Evolutionary conservation across 1,140 invertebrate genomes (phyloP), one percentile per base, ranked within the genome.

Genomic region (Rhopalosiphum padi): DNA sequence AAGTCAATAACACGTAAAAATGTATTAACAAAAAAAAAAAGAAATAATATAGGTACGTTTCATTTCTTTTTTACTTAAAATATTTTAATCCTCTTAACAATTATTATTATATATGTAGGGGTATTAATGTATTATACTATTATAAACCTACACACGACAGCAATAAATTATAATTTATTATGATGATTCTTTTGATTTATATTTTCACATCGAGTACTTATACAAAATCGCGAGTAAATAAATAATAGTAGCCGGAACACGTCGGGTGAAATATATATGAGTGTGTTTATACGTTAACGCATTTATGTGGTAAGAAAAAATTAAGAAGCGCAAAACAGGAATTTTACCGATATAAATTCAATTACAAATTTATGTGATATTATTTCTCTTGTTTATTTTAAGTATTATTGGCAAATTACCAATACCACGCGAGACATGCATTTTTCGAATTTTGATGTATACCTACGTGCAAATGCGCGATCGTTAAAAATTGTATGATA

Each of bases 161-260:
- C 7, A 8, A 53, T 89, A 53, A 89, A 89, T 51, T 37, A 37
- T 37, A 35, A 53, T 89, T 53, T 89, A 53, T 89, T 37, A 37
- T 51, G 48, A 89, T n/a, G 87, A 89, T 89, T 51, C n/a, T 51
- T 89, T 89, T 89, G 35, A 89, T 89, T 89, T 89, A 89, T 89
- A 89, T 25, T 51, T 53, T 37, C 46, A 37, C n/a, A 23, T 89
- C 46, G n/a, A 37, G 7, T 2, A 68, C 60, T n/a, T n/a, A 68
- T 68, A 89, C 86, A 25, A 53, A 87, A 35, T 22, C 18, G n/a
- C 25, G 23, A n/a, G 48, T 53, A 53, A 89, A 89, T 89, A 89
- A 53, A 53, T 89, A 51, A 53, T 53, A 46, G 87, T 53, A 89
- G 87, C 46, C 48, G n/a, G 18, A 48, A 22, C n/a, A 37, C 18